Evolutionary conservation across 1,140 invertebrate species (phyloP), one percentile per base, ranked within the genome.

Genomic region (Polyergus mexicanus): DNA sequence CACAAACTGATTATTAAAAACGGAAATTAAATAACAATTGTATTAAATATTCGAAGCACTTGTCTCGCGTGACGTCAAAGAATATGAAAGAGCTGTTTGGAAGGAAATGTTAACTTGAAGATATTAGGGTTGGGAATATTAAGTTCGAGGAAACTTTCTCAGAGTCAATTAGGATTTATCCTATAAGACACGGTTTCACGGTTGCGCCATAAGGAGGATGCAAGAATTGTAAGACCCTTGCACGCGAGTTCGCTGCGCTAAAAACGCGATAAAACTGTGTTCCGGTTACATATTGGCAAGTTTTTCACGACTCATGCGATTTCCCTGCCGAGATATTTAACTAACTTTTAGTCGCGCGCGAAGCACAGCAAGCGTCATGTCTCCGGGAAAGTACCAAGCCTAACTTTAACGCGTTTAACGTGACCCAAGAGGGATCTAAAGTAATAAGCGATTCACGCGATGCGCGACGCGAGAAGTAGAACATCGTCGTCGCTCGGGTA

Each of bases 261-360:
- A 78, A 56, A 54, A 63, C 44, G 63, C 44, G 63, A 68, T 68
- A 68, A 78, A 22, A 13, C 32, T 16, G 16, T 44, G 54, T 65
- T 78, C 60, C 62, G 58, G 56, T 25, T 47, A 80, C 65, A 47
- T 78, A 38, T 66, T 16, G n/a, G 5, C n/a, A 44, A 72, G 25
- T 72, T 81, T 81, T 81, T 58, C 51, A 35, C 77, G 78, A 51
- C 66, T 60, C 78, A 25, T 74, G 69, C 65, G 44, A 85, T 76
- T 58, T 58, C 38, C 19, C 86, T 75, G 74, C 32, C 16, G 88
- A 88, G 86, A 69, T 85, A 66, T 85, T 88, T 85, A 88, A 89
- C 88, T 81, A 88, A 85, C 86, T 56, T 74, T 41, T 25, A 72
- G 38, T 28, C 63, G 5, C 13, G 68, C 19, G 13, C 11, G 16